Evolutionary conservation across 2,113 vertebrate species (phyloP), one percentile per base, ranked within the genome.

Genomic region (Halcyon senegalensis): DNA sequence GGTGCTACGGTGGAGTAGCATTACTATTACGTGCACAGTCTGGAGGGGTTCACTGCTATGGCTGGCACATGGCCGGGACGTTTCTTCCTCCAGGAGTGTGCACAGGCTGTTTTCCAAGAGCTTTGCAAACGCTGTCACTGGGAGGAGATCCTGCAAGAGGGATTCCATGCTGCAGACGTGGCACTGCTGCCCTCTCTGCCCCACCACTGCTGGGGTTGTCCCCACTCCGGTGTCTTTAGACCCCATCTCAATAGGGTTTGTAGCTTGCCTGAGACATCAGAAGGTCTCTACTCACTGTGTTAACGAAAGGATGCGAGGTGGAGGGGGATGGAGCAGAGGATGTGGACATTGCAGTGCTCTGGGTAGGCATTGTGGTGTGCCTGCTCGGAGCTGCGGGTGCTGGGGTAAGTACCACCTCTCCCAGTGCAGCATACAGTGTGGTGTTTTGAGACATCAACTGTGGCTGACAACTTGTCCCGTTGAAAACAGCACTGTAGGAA

Each of bases 1-100:
- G 87, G 91, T 96, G 84, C 78, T 95, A 96, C 74, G 69, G 16
- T 7, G 7, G 74, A 94, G 87, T 96, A 95, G 84, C 58, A 74
- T 41, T 91, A 41, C 89, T 87, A 87, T 39, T 78, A 82, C 1
- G 0, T 31, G 56, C 64, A 17, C 83, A 72, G 77, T 5, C 93
- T 94, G 93, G 43, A 91, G 73, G 91, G 62, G n/a, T 16, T 91
- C 66, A 4, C 15, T 89, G 56, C 89, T 82, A 3, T 0, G 37
- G 35, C 82, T 94, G 86, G 44, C 73, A 69, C 1, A 0, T 0
- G 6, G 41, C 73, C 0, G 33, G 60, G 33, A 25, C 1, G 2
- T 46, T 81, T 31, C 19, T 79, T 74, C 51, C 62, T 21, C 77
- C 0, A 1, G 8, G 41, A 82, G 5, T 3, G 11, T 69, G n/a